Conservation (phyloP, 23 tunicate species). For the Pegea sp. region DNA sequence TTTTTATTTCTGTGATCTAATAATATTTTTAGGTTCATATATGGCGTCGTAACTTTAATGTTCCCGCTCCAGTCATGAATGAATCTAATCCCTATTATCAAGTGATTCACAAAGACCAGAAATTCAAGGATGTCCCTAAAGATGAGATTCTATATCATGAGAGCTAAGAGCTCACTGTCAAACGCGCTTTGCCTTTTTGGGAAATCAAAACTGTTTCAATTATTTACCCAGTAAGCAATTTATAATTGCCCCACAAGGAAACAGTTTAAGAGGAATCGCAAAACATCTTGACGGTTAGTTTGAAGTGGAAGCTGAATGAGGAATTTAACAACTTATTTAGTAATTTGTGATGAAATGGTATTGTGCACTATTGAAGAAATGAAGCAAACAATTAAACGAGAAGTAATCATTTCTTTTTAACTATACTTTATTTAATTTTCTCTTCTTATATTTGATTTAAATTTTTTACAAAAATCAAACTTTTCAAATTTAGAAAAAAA, state of each 20-base stretch:
- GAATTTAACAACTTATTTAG: too few species aligned
- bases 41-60: constrained; percentile 83
- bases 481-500: too few species aligned
- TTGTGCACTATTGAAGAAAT: too few species aligned
- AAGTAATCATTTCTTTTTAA: too few species aligned
- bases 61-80: constrained; percentile 81
- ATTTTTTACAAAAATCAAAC: too few species aligned
- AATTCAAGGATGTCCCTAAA: constrained; percentile 50
- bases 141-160: constrained; percentile 71
- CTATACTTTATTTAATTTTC: too few species aligned
- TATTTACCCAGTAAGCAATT: constrained; percentile 64
- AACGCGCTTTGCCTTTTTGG: constrained; percentile 90
- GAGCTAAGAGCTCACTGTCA: constrained; percentile 71
- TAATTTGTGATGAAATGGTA: too few species aligned
- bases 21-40: constrained; percentile 31
- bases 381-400: too few species aligned
- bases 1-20: too few species aligned
- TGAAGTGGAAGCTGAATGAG: too few species aligned
- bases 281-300: constrained; percentile 66
- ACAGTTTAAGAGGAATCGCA: constrained; percentile 91
- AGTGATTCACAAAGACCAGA: constrained; percentile 28
- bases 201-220: constrained; percentile 70
- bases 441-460: too few species aligned
- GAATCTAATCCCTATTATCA: constrained; percentile 28
- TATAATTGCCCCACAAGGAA: constrained; percentile 97